These are phyloP conservation scores for Caenorhabditis sp. DNA, from an alignment of 2,888 invertebrate genomes.

Conservation along the genomic window DNA sequence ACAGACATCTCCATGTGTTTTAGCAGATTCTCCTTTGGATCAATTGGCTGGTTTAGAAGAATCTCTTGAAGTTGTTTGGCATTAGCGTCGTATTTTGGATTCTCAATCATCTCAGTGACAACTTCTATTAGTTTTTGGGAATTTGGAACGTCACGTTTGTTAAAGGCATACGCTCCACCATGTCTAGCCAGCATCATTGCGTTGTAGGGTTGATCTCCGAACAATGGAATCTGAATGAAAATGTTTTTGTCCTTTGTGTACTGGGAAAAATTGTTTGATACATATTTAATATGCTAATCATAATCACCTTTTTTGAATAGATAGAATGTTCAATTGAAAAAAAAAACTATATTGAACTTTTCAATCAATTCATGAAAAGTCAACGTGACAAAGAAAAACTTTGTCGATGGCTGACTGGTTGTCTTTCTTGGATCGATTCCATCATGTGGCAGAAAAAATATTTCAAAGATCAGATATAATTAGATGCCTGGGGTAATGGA, in stretches of 20 bases:
- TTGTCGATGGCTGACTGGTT: too few relatives aligned
- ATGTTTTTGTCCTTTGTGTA: constrained; percentile 12
- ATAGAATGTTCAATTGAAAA: too few relatives aligned
- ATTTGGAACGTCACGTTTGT: constrained; percentile 14
- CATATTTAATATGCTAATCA: too few relatives aligned
- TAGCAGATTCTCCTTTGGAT: constrained; percentile 20
- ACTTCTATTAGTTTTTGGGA: background rate
- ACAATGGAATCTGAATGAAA: constrained; percentile 18
- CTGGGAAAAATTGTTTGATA: constrained; percentile 14
- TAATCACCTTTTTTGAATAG: too few relatives aligned
- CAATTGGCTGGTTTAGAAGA: constrained; percentile 18
- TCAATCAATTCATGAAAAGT: too few relatives aligned
- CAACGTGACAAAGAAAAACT: too few relatives aligned
- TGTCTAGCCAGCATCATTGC: constrained; percentile 35
- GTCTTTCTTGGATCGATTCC: too few relatives aligned
- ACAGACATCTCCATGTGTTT: constrained; percentile 26
- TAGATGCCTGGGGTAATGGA: too few relatives aligned
- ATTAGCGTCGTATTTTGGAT: constrained; percentile 14
- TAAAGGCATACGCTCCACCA: constrained; percentile 17
- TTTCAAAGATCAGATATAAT: too few relatives aligned
- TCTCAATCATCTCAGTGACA: constrained; percentile 1
- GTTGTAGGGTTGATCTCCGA: constrained; percentile 24
- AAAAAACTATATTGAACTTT: too few relatives aligned
- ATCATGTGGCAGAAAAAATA: too few relatives aligned
- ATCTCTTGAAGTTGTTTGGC: constrained; percentile 12